Evolutionary conservation across 2,113 vertebrate species (phyloP).

Genomic region (Cervus canadensis): DNA sequence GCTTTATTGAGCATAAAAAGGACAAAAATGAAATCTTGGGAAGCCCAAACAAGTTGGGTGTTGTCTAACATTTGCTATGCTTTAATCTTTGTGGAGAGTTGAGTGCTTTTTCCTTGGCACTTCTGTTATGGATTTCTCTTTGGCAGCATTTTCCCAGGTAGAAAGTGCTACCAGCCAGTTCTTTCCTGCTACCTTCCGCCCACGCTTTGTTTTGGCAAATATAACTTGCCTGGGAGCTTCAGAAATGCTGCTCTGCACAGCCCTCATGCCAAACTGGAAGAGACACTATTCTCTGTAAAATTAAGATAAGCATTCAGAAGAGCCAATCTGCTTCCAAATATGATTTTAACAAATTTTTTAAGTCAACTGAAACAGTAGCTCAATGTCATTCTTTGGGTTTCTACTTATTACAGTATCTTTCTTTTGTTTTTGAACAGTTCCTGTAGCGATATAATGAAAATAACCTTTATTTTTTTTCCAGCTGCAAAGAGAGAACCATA

Average conservation of each 20-base stretch:
- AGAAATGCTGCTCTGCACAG: slow-evolving; percentile 38
- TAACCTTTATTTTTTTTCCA: slow-evolving; percentile 57
- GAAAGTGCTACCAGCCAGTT: not conserved
- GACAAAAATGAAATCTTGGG: not conserved
- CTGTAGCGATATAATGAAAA: slow-evolving; percentile 67
- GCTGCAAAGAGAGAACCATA: slow-evolving; percentile 71
- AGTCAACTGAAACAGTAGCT: slow-evolving; percentile 61
- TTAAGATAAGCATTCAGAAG: slow-evolving; percentile 62
- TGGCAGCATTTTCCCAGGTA: slow-evolving; percentile 26
- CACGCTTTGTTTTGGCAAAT: slow-evolving; percentile 47
- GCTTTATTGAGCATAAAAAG: not conserved
- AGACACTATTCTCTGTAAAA: slow-evolving; percentile 63
- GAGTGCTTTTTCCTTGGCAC: not conserved
- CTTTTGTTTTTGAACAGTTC: slow-evolving; percentile 58
- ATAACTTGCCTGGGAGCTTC: slow-evolving; percentile 6
- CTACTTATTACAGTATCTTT: slow-evolving; percentile 58
- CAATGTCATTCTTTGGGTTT: slow-evolving; percentile 46
- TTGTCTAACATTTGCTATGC: not conserved
- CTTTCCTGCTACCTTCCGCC: not conserved
- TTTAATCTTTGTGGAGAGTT: not conserved
- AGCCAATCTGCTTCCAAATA: slow-evolving; percentile 61
- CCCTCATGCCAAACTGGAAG: slow-evolving; percentile 52
- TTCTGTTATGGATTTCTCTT: not conserved
- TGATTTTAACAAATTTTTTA: slow-evolving; percentile 68
- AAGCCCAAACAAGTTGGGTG: not conserved